These are phyloP conservation scores for Poeciliopsis prolifica DNA, from an alignment of 2,113 vertebrate genomes.

Conservation along the genomic window DNA sequence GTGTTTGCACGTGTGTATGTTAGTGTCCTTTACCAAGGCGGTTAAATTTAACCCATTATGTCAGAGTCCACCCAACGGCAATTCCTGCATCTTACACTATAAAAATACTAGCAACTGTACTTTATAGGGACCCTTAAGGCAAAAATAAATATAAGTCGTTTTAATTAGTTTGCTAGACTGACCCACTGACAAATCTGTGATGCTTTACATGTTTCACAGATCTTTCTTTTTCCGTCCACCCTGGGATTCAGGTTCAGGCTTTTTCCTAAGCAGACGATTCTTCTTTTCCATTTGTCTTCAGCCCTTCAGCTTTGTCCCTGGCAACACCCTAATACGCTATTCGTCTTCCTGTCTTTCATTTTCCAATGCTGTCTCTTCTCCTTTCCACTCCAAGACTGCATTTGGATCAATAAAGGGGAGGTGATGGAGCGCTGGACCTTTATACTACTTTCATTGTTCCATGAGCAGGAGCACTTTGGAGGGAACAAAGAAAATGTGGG, in stretches of 20 bases:
- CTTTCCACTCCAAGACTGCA: slow-evolving; percentile 16
- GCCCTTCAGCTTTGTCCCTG: background rate
- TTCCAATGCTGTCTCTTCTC: slow-evolving; percentile 15
- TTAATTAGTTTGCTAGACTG: slow-evolving; percentile 28
- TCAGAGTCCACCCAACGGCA: slow-evolving; percentile 33
- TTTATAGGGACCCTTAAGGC: slow-evolving; percentile 33
- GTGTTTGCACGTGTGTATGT: slow-evolving; percentile 6
- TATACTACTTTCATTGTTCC: slow-evolving; percentile 30
- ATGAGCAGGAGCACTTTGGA: slow-evolving; percentile 31
- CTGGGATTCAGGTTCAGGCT: background rate
- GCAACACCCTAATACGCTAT: background rate
- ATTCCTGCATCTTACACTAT: slow-evolving; percentile 16
- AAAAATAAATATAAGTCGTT: slow-evolving; percentile 28
- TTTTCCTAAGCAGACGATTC: background rate
- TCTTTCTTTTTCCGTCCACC: background rate
- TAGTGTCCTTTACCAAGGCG: background rate
- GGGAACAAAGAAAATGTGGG: slow-evolving; percentile 28
- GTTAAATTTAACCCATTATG: slow-evolving; percentile 34
- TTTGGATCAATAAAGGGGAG: slow-evolving; percentile 45
- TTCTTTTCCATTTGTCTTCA: background rate
- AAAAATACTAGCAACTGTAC: slow-evolving; percentile 18
- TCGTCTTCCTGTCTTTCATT: slow-evolving; percentile 1
- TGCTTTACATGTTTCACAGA: background rate
- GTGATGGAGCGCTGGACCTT: slow-evolving; percentile 33
- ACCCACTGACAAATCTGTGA: slow-evolving; percentile 27